Conservation (phyloP, 2,888 invertebrate species). For the Cantharis flavilabris region DNA sequence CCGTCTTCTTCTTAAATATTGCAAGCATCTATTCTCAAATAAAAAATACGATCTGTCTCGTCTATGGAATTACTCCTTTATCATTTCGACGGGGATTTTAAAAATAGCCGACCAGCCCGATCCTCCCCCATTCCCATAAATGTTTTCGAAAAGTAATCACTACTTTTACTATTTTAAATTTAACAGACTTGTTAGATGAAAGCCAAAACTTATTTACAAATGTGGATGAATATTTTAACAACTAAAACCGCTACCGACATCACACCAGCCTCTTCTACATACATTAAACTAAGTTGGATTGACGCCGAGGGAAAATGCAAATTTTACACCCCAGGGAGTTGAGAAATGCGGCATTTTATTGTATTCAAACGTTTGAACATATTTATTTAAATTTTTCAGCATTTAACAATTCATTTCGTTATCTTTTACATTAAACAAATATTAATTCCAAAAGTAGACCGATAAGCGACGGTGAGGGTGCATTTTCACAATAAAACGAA, state of each 20-base stretch:
- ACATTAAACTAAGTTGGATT: slow-evolving; percentile 40
- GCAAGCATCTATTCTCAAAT: neutral
- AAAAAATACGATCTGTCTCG: neutral
- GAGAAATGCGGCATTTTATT: slow-evolving; percentile 32
- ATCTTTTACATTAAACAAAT: neutral
- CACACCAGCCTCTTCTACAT: slow-evolving; percentile 32
- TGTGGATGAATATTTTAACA: slow-evolving; percentile 33
- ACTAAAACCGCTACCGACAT: slow-evolving; percentile 35
- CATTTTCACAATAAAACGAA: neutral
- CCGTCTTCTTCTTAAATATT: slow-evolving; percentile 13
- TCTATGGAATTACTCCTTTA: neutral
- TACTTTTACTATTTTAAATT: slow-evolving; percentile 4
- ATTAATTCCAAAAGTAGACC: neutral
- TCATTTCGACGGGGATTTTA: neutral
- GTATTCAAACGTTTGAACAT: slow-evolving; percentile 38
- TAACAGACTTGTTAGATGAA: slow-evolving; percentile 12
- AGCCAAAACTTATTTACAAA: slow-evolving; percentile 19
- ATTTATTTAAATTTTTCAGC: slow-evolving; percentile 27
- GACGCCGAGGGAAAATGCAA: slow-evolving; percentile 38
- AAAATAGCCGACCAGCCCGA: neutral
- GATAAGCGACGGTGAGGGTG: neutral
- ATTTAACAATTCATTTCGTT: slow-evolving; percentile 6
- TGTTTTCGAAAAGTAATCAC: slow-evolving; percentile 9
- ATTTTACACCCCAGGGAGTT: slow-evolving; percentile 33
- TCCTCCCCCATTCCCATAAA: neutral